Base-by-base conservation (phyloP, 1,140 invertebrate species). In the Drosophila hydei region DNA sequence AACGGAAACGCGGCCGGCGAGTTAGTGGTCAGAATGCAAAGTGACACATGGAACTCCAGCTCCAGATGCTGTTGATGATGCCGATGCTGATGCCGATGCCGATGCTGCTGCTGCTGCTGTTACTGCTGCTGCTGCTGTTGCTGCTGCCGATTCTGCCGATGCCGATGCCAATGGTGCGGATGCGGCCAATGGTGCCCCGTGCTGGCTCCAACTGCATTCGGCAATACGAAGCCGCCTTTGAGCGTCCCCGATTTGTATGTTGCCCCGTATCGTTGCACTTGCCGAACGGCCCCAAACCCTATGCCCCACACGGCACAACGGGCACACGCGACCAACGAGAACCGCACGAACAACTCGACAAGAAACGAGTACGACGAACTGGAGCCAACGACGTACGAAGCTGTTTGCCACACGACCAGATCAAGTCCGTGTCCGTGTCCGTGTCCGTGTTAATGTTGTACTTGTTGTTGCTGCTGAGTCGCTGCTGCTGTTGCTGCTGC, bases 11-110 rank as follows among this genome's bases (percentile, higher is more conserved):
- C 79, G 79, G 89, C 89, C 89, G 89, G 81, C 89, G 78, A 89
- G 89, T 91, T 84, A 84, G 89, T 91, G 89, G 89, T 91, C 89
- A 91, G 70, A 90, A 91, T 90, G 85, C 85, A 89, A 73, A 91
- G 85, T 89, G 85, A 91, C 89, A 91, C 85, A 89, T 89, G 80
- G 65, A 77, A 76, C 75, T 40, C 60, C 59, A 79, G 54, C 58
- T 68, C 54, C 63, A 75, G 55, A 61, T 72, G 69, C 56, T 52
- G 56, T 55, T 54, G 65, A 30, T 63, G 55, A 45, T 63, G n/a
- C n/a, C n/a, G 40, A 27, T 43, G 56, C 40, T 45, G 65, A 21
- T 63, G 74, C 70, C 52, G 56, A 19, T 48, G 52, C 48, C 51
- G 27, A 27, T 55, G 42, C 27, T 23, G 60, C 7, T 64, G 65